A percentile compares a stretch with the other conserved stretches of the same genome.
Conservation (phyloP, 2,888 invertebrate species). For the Drosophila crucigera region DNA sequence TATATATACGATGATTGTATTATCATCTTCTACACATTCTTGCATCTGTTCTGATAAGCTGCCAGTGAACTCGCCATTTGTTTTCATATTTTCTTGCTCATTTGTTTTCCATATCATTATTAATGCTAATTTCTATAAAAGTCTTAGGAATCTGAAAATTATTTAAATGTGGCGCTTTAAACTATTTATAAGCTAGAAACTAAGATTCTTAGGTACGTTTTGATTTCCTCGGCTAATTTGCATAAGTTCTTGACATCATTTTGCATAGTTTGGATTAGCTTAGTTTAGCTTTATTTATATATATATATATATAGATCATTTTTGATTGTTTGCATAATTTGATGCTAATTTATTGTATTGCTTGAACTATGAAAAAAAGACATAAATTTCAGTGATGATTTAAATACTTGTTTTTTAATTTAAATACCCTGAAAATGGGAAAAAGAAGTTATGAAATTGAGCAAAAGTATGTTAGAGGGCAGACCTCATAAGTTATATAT, state of each 20-base stretch:
- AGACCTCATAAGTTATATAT: neutral
- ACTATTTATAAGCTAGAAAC: constrained; percentile 21
- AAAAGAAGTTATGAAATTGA: neutral
- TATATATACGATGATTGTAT: neutral
- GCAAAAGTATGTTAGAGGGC: neutral
- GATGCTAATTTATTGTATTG: neutral
- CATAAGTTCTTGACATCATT: neutral
- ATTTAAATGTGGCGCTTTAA: constrained; percentile 55
- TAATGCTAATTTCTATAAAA: constrained; percentile 54
- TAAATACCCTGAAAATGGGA: neutral
- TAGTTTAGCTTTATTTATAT: neutral
- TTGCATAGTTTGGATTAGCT: neutral
- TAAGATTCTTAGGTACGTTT: neutral
- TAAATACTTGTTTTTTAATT: neutral
- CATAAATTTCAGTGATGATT: neutral
- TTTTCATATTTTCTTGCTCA: constrained; percentile 2
- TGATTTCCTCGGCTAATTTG: neutral
- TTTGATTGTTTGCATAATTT: neutral
- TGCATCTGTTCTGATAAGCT: constrained; percentile 53
- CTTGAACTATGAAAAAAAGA: neutral
- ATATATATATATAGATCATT: neutral
- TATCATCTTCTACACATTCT: neutral
- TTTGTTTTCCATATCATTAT: constrained; percentile 39
- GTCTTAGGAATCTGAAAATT: constrained; percentile 62
- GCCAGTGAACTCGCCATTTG: constrained; percentile 65